phyloP scores from a whole-genome alignment of 2,113 vertebrate species.

The Rhineura floridana region DNA sequence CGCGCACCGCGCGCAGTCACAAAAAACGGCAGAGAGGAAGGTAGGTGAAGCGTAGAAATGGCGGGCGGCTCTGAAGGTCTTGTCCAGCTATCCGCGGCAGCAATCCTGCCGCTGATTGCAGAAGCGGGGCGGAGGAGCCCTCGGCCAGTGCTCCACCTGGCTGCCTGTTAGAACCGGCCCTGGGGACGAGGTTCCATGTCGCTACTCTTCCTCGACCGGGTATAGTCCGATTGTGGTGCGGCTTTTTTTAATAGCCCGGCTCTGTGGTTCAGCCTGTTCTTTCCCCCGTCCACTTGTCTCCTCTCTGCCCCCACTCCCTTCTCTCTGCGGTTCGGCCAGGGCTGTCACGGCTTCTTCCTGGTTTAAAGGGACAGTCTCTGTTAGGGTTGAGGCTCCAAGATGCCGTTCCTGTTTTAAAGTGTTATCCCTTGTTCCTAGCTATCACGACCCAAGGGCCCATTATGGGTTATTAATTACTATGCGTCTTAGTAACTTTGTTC shows the following conservation, averaged over 20 bases:
- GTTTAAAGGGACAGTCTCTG: neutral
- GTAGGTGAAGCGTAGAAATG: too few relatives aligned
- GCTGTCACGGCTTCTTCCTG: slow-evolving; percentile 13
- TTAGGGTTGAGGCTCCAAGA: too few relatives aligned
- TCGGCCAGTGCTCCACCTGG: too few relatives aligned
- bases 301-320: neutral
- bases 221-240: neutral
- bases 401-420: neutral
- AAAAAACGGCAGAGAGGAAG: too few relatives aligned
- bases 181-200: slow-evolving; percentile 28
- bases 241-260: neutral
- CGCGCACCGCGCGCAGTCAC: too few relatives aligned
- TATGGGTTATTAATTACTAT: neutral
- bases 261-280: neutral
- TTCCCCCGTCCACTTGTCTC: too few relatives aligned
- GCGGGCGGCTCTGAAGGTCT: too few relatives aligned
- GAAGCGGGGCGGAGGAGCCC: slow-evolving; percentile 38
- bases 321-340: neutral
- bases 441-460: too few relatives aligned
- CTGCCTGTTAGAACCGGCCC: too few relatives aligned
- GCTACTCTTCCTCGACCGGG: neutral
- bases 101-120: too few relatives aligned
- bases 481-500: too few relatives aligned
- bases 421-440: neutral
- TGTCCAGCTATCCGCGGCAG: too few relatives aligned